Base-by-base conservation (phyloP, 2,888 invertebrate genomes). In the Phalera bucephala region DNA sequence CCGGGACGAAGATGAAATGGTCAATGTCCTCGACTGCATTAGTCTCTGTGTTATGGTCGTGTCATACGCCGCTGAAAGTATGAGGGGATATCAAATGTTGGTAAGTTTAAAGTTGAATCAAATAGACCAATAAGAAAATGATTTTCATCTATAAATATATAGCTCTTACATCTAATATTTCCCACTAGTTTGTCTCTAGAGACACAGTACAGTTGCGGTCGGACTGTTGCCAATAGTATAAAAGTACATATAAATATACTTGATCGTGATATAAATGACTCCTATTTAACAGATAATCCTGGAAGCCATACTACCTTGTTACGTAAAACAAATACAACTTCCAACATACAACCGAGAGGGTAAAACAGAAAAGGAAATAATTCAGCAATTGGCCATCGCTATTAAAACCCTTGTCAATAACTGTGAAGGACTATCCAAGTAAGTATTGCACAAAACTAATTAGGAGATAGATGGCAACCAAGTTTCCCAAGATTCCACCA, bases 11-110 rank as follows among this genome's bases (percentile, higher is more conserved):
- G 95, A 97, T 33, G 99, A 99, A 78, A 97, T 97, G 91, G 98
- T 99, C 33, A 97, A 96, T 6, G 96, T 99, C 4, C 87, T 99
- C 44, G 99, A 99, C 75, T 98, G 98, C 60, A 97, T 99, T 70
- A 98, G 98, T n/a, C 92, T 99, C 36, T 99, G 99, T 75, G 98
- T 99, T 0, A 99, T 99, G 93, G 99, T 99, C 0, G 97, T 99
- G 3, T 98, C 99, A 0, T 99, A 99, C 80, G 96, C 99, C 0
- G 97, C 99, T 3, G 99, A 99, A 78, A 98, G 99, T 37, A 94
- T 95, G 47, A 86, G 96, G 45, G 96, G 96, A 0, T 96, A 96
- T 74, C 97, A 97, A 78, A 97, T 97, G 96, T 83, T 97, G 87
- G 97, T 96, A 77, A 85, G 92, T 25, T 13, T 5, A 40, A 34